These are phyloP conservation scores for Eurypyga helias DNA, from an alignment of 2,113 vertebrate species.

Conservation along the genomic window DNA sequence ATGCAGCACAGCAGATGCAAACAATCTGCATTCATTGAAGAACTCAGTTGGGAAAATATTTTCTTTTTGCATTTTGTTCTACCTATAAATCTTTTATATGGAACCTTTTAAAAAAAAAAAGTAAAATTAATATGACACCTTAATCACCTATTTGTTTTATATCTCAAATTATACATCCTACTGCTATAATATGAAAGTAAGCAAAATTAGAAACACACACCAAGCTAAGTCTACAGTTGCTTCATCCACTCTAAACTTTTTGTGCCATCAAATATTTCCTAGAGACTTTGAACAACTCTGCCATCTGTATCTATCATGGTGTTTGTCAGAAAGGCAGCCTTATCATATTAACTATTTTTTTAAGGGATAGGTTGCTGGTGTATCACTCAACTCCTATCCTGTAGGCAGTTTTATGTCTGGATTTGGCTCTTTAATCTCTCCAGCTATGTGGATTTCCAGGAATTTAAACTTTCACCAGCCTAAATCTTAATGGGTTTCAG, in stretches of 20 bases:
- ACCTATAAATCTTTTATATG: constrained; percentile 16
- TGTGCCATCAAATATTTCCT: neutral
- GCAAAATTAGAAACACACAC: neutral
- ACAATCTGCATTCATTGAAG: constrained; percentile 47
- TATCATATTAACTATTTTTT: neutral
- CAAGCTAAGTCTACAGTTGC: neutral
- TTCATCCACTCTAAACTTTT: fast-evolving
- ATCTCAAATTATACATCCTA: constrained; percentile 6
- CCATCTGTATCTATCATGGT: neutral
- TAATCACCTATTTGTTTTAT: constrained; percentile 1
- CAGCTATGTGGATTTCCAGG: neutral
- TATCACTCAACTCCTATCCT: neutral
- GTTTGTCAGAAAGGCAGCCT: neutral
- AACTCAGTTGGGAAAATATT: constrained; percentile 56
- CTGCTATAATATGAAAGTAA: constrained; percentile 3
- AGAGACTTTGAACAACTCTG: neutral
- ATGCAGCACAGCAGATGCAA: constrained; percentile 50
- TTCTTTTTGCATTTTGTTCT: constrained; percentile 67
- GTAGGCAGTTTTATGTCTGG: neutral
- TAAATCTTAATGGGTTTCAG: neutral
- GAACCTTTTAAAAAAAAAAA: neutral
- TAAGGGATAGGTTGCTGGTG: neutral
- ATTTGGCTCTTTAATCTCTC: constrained; percentile 7
- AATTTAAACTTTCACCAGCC: neutral
- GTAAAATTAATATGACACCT: neutral